These are phyloP conservation scores for Lepus townsendii DNA, from an alignment of 2,797 vertebrate genomes.

Conservation along the genomic window DNA sequence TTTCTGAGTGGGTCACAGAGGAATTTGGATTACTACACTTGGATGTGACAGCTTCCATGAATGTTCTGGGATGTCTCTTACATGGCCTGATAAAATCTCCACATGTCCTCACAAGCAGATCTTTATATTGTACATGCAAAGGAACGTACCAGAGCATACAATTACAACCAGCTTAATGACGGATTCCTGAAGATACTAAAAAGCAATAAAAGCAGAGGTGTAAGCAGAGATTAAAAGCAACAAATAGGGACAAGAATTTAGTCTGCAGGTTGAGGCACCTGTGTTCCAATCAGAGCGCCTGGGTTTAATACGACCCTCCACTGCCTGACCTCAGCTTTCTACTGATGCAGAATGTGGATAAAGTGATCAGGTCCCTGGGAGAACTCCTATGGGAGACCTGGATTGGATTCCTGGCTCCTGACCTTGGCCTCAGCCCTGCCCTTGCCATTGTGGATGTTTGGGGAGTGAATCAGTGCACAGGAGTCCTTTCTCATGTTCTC, in stretches of 20 bases:
- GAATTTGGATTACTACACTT: background rate
- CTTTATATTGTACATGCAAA: background rate
- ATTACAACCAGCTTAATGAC: background rate
- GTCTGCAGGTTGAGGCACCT: no score
- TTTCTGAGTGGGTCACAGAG: background rate
- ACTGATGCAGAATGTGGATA: no score
- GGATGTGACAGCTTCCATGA: background rate
- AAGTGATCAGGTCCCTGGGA: no score
- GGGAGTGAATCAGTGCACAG: no score
- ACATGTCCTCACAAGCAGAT: slow-evolving; percentile 12
- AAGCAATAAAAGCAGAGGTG: slow-evolving; percentile 20
- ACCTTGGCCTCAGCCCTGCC: no score
- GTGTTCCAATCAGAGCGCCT: no score
- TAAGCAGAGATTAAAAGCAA: slow-evolving; percentile 31
- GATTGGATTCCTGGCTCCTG: no score
- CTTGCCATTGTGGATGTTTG: no score
- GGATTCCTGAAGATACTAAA: background rate
- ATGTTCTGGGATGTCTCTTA: background rate
- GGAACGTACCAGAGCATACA: background rate
- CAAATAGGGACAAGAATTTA: background rate
- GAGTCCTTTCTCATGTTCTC: no score
- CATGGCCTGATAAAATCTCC: background rate
- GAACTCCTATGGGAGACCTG: no score
- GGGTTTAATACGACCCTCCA: no score
- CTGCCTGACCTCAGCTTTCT: no score